Conservation (phyloP, 1,140 invertebrate species). For the Drosophila ambigua region DNA sequence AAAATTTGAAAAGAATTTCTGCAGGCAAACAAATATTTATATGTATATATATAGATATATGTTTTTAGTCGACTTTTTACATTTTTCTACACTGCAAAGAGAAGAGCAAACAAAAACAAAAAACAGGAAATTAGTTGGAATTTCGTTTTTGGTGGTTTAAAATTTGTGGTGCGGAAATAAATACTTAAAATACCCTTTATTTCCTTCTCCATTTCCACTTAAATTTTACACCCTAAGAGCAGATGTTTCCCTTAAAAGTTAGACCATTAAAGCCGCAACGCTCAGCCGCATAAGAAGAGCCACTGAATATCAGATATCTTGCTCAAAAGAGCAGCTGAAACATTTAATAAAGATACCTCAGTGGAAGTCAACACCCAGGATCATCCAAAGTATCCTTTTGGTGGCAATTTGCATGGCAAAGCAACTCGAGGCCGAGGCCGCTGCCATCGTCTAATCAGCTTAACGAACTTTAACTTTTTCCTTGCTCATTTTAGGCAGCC, state of each 20-base stretch:
- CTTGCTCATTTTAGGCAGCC: slow-evolving; percentile 23
- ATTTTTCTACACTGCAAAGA: slow-evolving; percentile 82
- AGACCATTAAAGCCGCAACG: too few species aligned
- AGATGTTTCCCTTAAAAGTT: too few species aligned
- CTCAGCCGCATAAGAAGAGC: too few species aligned
- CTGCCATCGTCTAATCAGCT: slow-evolving; percentile 65
- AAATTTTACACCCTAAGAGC: too few species aligned
- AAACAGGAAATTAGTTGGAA: slow-evolving; percentile 1
- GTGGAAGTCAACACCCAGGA: slow-evolving; percentile 40
- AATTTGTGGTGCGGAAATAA: too few species aligned
- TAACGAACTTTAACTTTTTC: slow-evolving; percentile 63
- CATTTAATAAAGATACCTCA: slow-evolving; percentile 43
- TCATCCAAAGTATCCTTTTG: slow-evolving; percentile 16
- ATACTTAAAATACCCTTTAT: too few species aligned
- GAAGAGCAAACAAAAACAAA: slow-evolving; percentile 19
- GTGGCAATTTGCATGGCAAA: slow-evolving; percentile 45
- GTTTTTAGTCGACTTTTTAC: slow-evolving; percentile 81
- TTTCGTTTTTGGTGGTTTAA: too few species aligned
- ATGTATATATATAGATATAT: slow-evolving; percentile 59
- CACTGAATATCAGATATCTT: neutral
- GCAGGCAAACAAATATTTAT: slow-evolving; percentile 75
- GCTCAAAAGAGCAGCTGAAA: neutral
- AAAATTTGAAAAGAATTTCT: slow-evolving; percentile 77
- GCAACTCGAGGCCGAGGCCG: slow-evolving; percentile 10
- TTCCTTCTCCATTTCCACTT: too few species aligned